Evolutionary conservation across 2,797 vertebrate species (phyloP).

Genomic region (Huso huso): DNA sequence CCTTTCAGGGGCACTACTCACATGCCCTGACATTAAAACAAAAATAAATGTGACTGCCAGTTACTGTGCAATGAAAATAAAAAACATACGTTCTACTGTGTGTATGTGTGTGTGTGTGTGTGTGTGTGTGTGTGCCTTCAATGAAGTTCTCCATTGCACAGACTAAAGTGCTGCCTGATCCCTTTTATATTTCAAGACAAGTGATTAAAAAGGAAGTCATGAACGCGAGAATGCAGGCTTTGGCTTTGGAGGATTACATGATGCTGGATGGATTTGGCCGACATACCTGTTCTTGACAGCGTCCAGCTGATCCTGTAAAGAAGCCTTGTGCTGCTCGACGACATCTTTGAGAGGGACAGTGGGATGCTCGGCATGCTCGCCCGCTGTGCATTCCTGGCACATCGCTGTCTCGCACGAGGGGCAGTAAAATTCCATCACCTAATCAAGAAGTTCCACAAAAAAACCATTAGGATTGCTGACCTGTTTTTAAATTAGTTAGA

Average conservation of each 20-base stretch:
- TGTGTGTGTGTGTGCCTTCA: not conserved
- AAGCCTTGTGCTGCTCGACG: constrained; percentile 91
- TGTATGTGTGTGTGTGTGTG: not conserved
- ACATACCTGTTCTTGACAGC: constrained; percentile 82
- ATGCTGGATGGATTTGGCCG: too few species aligned
- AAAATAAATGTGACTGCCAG: too few species aligned
- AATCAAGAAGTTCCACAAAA: constrained; percentile 6
- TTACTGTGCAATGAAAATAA: too few species aligned
- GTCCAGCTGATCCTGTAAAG: constrained; percentile 81
- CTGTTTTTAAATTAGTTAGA: too few species aligned
- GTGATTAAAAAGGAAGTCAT: not conserved
- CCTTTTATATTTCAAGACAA: not conserved
- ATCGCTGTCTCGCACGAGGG: constrained; percentile 93
- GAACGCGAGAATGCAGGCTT: not conserved
- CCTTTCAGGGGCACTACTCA: too few species aligned
- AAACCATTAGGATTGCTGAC: too few species aligned
- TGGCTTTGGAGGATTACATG: not conserved
- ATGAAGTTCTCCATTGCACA: not conserved
- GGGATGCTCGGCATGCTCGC: constrained; percentile 86
- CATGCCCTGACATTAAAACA: too few species aligned
- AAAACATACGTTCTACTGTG: too few species aligned
- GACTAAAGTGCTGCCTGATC: not conserved
- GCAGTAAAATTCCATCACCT: constrained; percentile 98
- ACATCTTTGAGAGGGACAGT: constrained; percentile 90
- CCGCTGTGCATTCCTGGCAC: constrained; percentile 87